Percentiles rank a stretch among this genome's conserved stretches.
Evolutionary conservation across 92 coral and sea anemone genomes (phyloP).

Genomic region (Scolanthus callimorphus): DNA sequence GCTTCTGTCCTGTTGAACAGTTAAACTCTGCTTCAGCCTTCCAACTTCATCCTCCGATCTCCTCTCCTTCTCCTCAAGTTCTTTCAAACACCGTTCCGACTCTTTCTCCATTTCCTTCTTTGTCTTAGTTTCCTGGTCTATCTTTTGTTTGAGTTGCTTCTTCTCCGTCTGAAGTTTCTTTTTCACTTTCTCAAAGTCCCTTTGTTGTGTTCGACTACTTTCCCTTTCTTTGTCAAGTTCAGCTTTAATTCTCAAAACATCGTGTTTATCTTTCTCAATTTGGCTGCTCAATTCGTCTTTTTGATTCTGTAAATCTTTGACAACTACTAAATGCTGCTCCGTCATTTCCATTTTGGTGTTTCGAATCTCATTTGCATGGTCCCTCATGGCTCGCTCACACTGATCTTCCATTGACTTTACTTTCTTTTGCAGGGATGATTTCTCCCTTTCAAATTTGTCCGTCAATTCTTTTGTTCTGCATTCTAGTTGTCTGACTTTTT

Average conservation of each 20-base stretch:
- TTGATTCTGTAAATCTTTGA: constrained; percentile 41
- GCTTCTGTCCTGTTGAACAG: constrained; percentile 14
- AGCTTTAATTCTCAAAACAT: constrained; percentile 25
- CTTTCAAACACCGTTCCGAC: constrained; percentile 22
- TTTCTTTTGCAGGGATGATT: constrained; percentile 32
- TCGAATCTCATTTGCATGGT: constrained; percentile 41
- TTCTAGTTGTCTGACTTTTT: constrained; percentile 33
- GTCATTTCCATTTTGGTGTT: constrained; percentile 33
- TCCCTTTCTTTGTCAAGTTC: constrained; percentile 58
- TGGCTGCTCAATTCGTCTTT: constrained; percentile 51
- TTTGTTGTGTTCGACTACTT: constrained; percentile 19
- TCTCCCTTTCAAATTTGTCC: constrained; percentile 43
- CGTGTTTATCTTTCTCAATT: constrained; percentile 33
- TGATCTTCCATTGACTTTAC: constrained; percentile 21
- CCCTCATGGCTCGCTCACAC: constrained; percentile 23
- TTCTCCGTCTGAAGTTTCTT: constrained; percentile 60
- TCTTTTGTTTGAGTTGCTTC: constrained; percentile 55
- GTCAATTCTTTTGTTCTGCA: constrained; percentile 28
- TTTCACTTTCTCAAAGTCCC: constrained; percentile 35
- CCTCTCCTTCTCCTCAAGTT: constrained; percentile 31
- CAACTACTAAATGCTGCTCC: constrained; percentile 34
- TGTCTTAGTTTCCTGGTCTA: constrained; percentile 45
- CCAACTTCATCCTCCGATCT: constrained; percentile 26
- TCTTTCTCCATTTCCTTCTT: constrained; percentile 17
- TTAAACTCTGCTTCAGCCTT: constrained; percentile 10